These are phyloP conservation scores for Myioborus melanocephalus DNA, from an alignment of 2,797 vertebrate species.

Conservation along the genomic window DNA sequence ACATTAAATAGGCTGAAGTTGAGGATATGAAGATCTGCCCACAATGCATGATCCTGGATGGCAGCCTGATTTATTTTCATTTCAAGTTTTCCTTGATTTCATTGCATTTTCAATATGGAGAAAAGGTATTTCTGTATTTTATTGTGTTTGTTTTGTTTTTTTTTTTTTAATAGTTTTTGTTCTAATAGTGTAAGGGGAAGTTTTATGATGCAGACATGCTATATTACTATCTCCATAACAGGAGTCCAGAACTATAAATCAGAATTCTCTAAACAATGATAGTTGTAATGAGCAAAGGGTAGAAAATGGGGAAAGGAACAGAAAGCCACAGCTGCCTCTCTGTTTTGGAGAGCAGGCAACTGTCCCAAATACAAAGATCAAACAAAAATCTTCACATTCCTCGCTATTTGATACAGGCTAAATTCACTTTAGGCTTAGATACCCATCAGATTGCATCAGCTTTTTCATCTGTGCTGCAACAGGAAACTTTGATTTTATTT, in stretches of 20 bases:
- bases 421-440: neutral
- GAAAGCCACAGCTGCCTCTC: neutral
- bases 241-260: neutral
- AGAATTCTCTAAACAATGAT: neutral
- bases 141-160: neutral
- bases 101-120: neutral
- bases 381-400: neutral
- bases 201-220: neutral
- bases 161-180: neutral
- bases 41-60: neutral
- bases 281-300: neutral
- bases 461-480: neutral
- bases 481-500: constrained; percentile 23
- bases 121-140: neutral
- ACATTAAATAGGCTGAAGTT: neutral
- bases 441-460: neutral
- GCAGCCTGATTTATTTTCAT: neutral
- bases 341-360: neutral
- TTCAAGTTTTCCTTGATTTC: neutral
- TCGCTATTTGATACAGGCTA: neutral
- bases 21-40: neutral
- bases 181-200: neutral
- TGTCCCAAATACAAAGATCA: neutral
- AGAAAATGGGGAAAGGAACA: neutral
- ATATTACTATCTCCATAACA: neutral